Conservation (phyloP, 2,888 invertebrate genomes). For the Cepaea hortensis region DNA sequence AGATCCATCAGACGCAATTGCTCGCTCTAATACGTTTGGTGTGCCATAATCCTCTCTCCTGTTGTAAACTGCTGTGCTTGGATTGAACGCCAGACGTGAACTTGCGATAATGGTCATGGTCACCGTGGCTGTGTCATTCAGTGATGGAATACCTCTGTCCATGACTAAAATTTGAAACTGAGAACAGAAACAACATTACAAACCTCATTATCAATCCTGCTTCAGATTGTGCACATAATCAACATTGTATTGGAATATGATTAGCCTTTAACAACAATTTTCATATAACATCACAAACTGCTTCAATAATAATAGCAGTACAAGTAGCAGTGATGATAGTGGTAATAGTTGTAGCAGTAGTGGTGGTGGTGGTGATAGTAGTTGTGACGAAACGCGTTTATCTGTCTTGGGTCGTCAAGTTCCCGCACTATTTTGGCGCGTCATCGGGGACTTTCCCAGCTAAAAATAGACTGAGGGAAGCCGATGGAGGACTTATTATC, state of each 20-base stretch:
- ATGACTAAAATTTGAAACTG: slow-evolving; percentile 83
- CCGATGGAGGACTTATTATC: too few species aligned
- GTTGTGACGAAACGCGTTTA: too few species aligned
- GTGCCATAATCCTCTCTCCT: slow-evolving; percentile 11
- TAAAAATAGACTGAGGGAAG: too few species aligned
- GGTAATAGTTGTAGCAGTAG: too few species aligned
- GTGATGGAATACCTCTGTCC: slow-evolving; percentile 89
- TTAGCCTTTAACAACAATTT: neutral
- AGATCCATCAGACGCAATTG: slow-evolving; percentile 22
- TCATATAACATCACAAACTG: neutral
- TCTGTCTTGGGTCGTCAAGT: too few species aligned
- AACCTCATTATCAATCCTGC: neutral
- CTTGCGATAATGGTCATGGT: slow-evolving; percentile 80
- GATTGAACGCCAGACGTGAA: slow-evolving; percentile 37
- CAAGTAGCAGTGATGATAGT: too few species aligned
- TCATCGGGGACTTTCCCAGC: too few species aligned
- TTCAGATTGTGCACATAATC: neutral
- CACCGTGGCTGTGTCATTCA: slow-evolving; percentile 88
- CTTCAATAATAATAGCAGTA: neutral
- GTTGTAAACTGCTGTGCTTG: neutral
- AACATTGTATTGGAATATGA: neutral
- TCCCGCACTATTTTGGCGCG: too few species aligned
- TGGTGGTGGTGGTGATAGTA: too few species aligned
- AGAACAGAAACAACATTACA: slow-evolving; percentile 14
- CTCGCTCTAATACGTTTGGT: slow-evolving; percentile 23